These are phyloP conservation scores for Caerostris extrusa DNA, from an alignment of 1,140 invertebrate genomes.

Conservation along the genomic window DNA sequence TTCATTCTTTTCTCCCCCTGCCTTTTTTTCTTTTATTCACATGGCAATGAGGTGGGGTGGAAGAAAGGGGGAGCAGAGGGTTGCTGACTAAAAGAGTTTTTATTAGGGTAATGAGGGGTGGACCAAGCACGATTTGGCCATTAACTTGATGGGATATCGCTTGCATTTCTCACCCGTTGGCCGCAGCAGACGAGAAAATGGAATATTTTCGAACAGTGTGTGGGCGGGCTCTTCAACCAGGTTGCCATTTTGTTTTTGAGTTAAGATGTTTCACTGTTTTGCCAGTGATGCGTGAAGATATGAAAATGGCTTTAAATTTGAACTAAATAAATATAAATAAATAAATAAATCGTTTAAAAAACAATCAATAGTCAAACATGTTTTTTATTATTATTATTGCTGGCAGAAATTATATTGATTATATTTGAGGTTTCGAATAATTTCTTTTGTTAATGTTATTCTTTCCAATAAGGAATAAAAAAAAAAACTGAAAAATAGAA, in stretches of 20 bases:
- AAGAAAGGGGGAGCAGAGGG: neutral
- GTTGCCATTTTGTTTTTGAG: neutral
- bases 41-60: neutral
- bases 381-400: too few species aligned
- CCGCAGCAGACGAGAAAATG: neutral
- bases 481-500: too few species aligned
- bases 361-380: too few species aligned
- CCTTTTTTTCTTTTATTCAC: neutral
- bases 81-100: constrained; percentile 70
- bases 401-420: too few species aligned
- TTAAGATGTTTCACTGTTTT: too few species aligned
- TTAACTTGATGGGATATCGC: constrained; percentile 63
- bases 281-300: too few species aligned
- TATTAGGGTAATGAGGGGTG: constrained; percentile 71
- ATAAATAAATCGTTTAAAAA: too few species aligned
- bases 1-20: neutral
- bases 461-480: too few species aligned
- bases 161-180: constrained; percentile 51
- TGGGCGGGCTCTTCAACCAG: neutral
- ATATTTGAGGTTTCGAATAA: too few species aligned
- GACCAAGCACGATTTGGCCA: constrained; percentile 63
- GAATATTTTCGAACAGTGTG: neutral
- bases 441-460: too few species aligned
- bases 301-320: too few species aligned
- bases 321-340: too few species aligned